A percentile compares a stretch with the other conserved stretches of the same genome.
Conservation (phyloP, 2,888 invertebrate species). For the Oxytorus armatus region DNA sequence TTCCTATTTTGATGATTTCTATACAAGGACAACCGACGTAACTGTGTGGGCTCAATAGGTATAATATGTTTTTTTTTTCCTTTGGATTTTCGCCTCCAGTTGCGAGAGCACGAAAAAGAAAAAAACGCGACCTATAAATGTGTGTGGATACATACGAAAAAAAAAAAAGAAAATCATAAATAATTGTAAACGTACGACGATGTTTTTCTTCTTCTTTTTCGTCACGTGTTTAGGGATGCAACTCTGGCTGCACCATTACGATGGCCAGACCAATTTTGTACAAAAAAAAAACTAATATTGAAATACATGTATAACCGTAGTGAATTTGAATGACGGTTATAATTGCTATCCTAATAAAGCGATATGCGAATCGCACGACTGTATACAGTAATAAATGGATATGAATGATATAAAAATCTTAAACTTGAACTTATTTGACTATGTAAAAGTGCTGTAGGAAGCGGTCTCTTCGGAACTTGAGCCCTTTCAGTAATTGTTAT, state of each 20-base stretch:
- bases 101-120: slow-evolving; percentile 23
- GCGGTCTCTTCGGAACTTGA: too few relatives aligned
- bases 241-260: slow-evolving; percentile 63
- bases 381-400: slow-evolving; percentile 75
- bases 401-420: slow-evolving; percentile 61
- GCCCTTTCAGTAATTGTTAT: too few relatives aligned
- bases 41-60: slow-evolving; percentile 63
- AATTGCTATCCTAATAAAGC: slow-evolving; percentile 65
- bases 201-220: slow-evolving; percentile 22
- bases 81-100: slow-evolving; percentile 8
- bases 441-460: too few relatives aligned
- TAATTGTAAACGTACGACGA: slow-evolving; percentile 43
- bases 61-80: slow-evolving; percentile 40
- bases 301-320: slow-evolving; percentile 35
- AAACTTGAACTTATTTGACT: too few relatives aligned
- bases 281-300: slow-evolving; percentile 71
- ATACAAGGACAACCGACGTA: slow-evolving; percentile 68
- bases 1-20: slow-evolving; percentile 71
- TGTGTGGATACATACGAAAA: slow-evolving; percentile 6
- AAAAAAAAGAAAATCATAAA: too few relatives aligned
- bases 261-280: slow-evolving; percentile 77
- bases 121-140: slow-evolving; percentile 24
- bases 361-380: slow-evolving; percentile 75
- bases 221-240: slow-evolving; percentile 31
- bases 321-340: slow-evolving; percentile 45